phyloP scores from a whole-genome alignment of 2,888 invertebrate genomes.

The Perdita meconis region DNA sequence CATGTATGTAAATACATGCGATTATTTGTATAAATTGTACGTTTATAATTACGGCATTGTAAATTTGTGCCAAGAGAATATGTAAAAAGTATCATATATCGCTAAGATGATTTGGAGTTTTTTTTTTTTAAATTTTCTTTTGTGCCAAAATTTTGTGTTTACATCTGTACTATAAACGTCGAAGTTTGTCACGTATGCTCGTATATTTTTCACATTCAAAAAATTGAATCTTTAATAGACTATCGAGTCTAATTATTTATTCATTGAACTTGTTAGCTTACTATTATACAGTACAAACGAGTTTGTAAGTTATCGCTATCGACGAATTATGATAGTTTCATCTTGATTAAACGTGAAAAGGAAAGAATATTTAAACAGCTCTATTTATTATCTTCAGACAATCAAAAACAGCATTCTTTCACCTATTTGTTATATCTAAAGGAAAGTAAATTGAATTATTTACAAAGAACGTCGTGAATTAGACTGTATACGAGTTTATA shows the following conservation, averaged over 20 bases:
- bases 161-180: slow-evolving; percentile 14
- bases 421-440: not conserved
- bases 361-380: not conserved
- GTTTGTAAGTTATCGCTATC: slow-evolving; percentile 11
- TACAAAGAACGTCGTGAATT: slow-evolving; percentile 3
- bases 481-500: slow-evolving; percentile 15
- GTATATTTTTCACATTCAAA: slow-evolving; percentile 17
- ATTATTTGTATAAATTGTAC: slow-evolving; percentile 57
- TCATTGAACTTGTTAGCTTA: slow-evolving; percentile 3
- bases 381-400: slow-evolving; percentile 16
- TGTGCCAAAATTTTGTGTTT: slow-evolving; percentile 35
- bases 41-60: slow-evolving; percentile 35
- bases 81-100: slow-evolving; percentile 26
- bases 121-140: slow-evolving; percentile 4
- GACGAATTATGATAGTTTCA: slow-evolving; percentile 4
- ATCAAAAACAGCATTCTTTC: slow-evolving; percentile 10
- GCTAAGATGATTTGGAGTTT: slow-evolving; percentile 9
- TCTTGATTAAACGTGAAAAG: not conserved
- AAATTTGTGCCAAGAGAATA: slow-evolving; percentile 56
- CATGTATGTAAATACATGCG: slow-evolving; percentile 5
- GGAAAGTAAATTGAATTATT: not conserved
- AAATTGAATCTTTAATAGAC: slow-evolving; percentile 5
- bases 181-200: slow-evolving; percentile 1
- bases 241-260: not conserved
- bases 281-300: not conserved